Conservation (phyloP, 2,797 vertebrate genomes). For the Lithobates sylvaticus region DNA sequence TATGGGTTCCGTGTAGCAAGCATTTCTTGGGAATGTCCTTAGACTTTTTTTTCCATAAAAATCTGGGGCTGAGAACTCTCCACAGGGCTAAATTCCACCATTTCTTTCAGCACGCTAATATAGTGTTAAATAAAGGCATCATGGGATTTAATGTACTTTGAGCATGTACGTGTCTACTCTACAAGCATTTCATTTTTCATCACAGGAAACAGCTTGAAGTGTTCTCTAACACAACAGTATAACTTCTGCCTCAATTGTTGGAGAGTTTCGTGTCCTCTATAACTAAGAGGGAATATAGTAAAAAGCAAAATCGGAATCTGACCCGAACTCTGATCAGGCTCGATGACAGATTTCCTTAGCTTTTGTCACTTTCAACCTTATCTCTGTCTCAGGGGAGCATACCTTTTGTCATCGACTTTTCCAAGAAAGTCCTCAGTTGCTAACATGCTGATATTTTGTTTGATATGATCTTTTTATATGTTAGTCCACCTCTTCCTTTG, state of each 20-base stretch:
- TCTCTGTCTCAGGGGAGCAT: slow-evolving; percentile 66
- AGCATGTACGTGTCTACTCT: slow-evolving; percentile 63
- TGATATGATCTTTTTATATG: slow-evolving; percentile 69
- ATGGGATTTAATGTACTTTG: slow-evolving; percentile 67
- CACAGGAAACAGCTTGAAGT: slow-evolving; percentile 72
- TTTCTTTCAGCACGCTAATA: slow-evolving; percentile 74
- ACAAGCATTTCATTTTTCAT: slow-evolving; percentile 68
- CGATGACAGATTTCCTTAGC: slow-evolving; percentile 64
- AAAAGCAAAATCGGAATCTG: slow-evolving; percentile 28
- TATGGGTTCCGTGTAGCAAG: background rate
- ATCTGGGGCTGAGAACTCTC: slow-evolving; percentile 61
- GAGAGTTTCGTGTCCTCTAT: slow-evolving; percentile 63
- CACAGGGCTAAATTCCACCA: slow-evolving; percentile 69
- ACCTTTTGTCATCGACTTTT: slow-evolving; percentile 69
- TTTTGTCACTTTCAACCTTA: slow-evolving; percentile 68
- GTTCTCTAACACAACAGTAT: slow-evolving; percentile 68
- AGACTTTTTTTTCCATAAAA: background rate
- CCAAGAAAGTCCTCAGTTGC: slow-evolving; percentile 74
- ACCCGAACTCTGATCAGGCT: slow-evolving; percentile 39
- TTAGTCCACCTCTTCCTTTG: slow-evolving; percentile 71
- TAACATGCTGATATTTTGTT: slow-evolving; percentile 67
- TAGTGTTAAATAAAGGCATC: slow-evolving; percentile 69
- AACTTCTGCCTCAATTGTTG: slow-evolving; percentile 70
- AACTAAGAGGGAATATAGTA: slow-evolving; percentile 64
- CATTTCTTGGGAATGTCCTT: background rate